Base-by-base conservation (phyloP, 2,113 vertebrate species). In the Phaethornis superciliosus region DNA sequence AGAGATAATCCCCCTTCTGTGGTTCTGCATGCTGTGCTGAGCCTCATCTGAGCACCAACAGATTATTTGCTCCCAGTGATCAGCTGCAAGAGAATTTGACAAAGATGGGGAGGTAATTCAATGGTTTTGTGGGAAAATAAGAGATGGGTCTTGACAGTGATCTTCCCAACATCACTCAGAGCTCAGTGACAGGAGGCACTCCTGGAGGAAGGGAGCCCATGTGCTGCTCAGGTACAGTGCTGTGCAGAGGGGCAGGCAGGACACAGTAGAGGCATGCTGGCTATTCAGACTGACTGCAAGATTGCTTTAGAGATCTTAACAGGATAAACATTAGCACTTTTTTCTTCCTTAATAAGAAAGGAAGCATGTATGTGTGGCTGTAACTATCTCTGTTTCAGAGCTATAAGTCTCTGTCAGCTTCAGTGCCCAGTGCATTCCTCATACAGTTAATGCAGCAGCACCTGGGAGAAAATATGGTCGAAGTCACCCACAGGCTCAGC, bases 391-490 rank as follows among this genome's bases (percentile, higher is more conserved):
- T 74, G 52, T 47, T 90, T 56, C 69, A 68, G 76, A 93, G 77
- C 85, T 84, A 1, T 88, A 93, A 81, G 60, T 94, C 90, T 93
- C 81, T 89, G 84, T 89, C 91, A 92, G 87, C 87, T 82, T 85
- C 70, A 42, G 74, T 85, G 67, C 63, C 28, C 56, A 54, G 54
- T 85, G 81, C 40, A 55, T 93, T 95, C 85, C 75, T 94, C 52
- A 10, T 33, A 21, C 42, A 47, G 55, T 79, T 95, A 93, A 78
- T 91, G 82, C 85, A 81, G 88, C 64, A 74, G 76, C 74, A 83
- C 85, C 88, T 93, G 64, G 79, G 58, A 76, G 88, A 78, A 94
- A 86, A 71, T 71, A 46, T 3, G 63, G 89, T 85, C 0, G 0
- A 89, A 93, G 47, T 91, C 67, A 87, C 84, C 80, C 80, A n/a